These are phyloP conservation scores for Uropetala carovei DNA, from an alignment of 2,888 invertebrate species.

Conservation along the genomic window DNA sequence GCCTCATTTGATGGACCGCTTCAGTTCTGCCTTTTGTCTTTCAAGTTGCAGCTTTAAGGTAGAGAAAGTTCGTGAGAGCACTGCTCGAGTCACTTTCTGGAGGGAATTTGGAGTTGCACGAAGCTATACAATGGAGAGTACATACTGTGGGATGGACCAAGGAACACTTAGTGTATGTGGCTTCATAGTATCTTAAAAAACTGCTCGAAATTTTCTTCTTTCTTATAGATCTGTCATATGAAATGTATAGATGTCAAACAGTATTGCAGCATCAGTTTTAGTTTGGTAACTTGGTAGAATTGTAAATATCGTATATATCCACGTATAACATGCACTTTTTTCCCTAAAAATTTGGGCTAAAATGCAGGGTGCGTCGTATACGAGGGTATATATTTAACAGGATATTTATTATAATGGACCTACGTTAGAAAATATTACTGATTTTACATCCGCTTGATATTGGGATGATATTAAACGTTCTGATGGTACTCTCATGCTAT, in stretches of 20 bases:
- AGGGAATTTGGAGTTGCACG: slow-evolving; percentile 86
- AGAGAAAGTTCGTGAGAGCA: slow-evolving; percentile 87
- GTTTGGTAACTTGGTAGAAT: background rate
- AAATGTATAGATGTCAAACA: background rate
- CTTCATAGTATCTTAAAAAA: background rate
- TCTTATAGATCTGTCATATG: background rate
- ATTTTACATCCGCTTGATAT: too few relatives aligned
- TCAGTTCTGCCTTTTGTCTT: slow-evolving; percentile 84
- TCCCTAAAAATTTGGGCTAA: too few relatives aligned
- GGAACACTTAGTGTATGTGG: slow-evolving; percentile 82
- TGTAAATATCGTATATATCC: too few relatives aligned
- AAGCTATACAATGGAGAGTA: slow-evolving; percentile 91
- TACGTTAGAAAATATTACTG: too few relatives aligned
- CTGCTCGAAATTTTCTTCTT: background rate
- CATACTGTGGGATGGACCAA: slow-evolving; percentile 89
- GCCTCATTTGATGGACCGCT: slow-evolving; percentile 83
- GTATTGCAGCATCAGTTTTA: background rate
- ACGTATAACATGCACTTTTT: too few relatives aligned
- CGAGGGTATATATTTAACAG: too few relatives aligned
- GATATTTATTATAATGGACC: too few relatives aligned
- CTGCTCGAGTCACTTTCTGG: slow-evolving; percentile 91
- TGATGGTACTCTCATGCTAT: too few relatives aligned
- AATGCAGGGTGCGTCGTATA: too few relatives aligned
- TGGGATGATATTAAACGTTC: too few relatives aligned
- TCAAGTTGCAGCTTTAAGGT: slow-evolving; percentile 87